Evolutionary conservation across 2,797 vertebrate species (phyloP).

Genomic region (Enteromius viviparus): DNA sequence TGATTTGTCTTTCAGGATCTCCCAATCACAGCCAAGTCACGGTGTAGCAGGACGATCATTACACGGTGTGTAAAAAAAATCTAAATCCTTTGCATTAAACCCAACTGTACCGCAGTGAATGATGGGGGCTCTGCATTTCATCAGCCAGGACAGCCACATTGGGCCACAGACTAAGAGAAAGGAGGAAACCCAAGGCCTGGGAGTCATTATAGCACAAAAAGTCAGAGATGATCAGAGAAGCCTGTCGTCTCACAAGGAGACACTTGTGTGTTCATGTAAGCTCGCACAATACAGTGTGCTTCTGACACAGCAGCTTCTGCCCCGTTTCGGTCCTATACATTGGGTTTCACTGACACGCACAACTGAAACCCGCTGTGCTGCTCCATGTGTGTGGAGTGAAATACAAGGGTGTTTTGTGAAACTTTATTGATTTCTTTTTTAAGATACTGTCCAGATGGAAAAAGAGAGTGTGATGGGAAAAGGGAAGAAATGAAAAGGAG

Average conservation of each 20-base stretch:
- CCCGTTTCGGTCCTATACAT: not conserved
- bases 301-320: constrained; percentile 21
- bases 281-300: constrained; percentile 34
- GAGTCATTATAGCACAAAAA: constrained; percentile 49
- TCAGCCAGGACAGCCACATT: constrained; percentile 30
- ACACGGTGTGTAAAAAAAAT: constrained; percentile 21
- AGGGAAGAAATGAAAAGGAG: constrained; percentile 12
- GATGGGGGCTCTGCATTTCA: constrained; percentile 48
- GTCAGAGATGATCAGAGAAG: constrained; percentile 42
- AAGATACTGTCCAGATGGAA: constrained; percentile 64
- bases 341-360: constrained; percentile 16
- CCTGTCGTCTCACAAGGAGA: constrained; percentile 44
- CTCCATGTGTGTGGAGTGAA: constrained; percentile 58
- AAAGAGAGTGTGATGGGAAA: constrained; percentile 16
- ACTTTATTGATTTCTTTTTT: constrained; percentile 58
- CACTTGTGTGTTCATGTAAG: constrained; percentile 52
- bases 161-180: constrained; percentile 19
- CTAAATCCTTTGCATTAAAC: constrained; percentile 14
- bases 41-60: constrained; percentile 9
- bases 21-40: constrained; percentile 34
- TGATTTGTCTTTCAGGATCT: constrained; percentile 26
- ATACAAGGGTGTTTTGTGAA: constrained; percentile 47
- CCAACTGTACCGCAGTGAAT: constrained; percentile 25
- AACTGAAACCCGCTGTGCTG: constrained; percentile 55
- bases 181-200: constrained; percentile 35